Base-by-base conservation (phyloP, 2,888 invertebrate species). In the Itoplectis maculator region DNA sequence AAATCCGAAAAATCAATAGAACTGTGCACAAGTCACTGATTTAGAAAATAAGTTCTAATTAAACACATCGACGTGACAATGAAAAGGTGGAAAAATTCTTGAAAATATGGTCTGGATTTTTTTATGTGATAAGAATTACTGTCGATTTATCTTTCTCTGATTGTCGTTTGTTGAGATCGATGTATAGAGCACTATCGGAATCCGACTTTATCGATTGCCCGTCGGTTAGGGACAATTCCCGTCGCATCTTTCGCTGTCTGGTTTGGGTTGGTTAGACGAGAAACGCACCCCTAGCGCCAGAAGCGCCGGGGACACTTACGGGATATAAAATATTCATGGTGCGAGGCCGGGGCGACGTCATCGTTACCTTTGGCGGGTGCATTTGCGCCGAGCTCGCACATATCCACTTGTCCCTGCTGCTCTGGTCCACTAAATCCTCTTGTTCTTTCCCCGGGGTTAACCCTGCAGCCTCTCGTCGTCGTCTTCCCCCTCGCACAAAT, bases 281-380 rank as follows among this genome's bases (percentile, higher is more conserved):
- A 87, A 89, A 82, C 83, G 84, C 72, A 79, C 81, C 81, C n/a
- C 65, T 45, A 65, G 82, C 84, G 83, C 68, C 75, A 82, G n/a
- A n/a, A 20, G 83, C 76, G 54, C 61, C 63, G 59, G 63, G 63
- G 87, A 89, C 85, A 89, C 90, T 89, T 89, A 88, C 82, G 68
- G 63, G 51, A 68, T 47, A 82, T 90, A 86, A 90, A 90, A 90
- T 90, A 90, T 90, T 90, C 90, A 90, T 90, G 86, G 81, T 84
- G 66, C 37, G 70, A 20, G n/a, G 37, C 63, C 65, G 29, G 20
- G 59, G 29, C 15, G 35, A 15, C 68, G 59, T 73, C 83, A 85
- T 83, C 79, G 77, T 83, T 84, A 45, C 81, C 65, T 80, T 76
- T 82, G 82, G 84, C 69, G 45, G 72, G 51, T 83, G 86, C 82